Evolutionary conservation across 2,888 invertebrate species (phyloP).

Genomic region (Chouioia cunea): DNA sequence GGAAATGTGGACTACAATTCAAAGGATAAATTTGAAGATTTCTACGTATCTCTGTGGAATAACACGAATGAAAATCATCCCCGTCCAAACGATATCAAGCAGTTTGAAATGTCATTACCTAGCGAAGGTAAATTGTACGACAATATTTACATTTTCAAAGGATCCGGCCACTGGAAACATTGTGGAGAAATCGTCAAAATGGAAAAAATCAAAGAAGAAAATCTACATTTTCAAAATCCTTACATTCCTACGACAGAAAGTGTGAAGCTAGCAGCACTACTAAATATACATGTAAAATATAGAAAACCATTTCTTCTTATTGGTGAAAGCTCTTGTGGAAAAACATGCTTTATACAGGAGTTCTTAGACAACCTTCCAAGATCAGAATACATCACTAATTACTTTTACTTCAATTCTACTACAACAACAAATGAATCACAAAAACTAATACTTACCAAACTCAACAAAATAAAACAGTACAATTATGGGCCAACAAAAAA

Average conservation of each 20-base stretch:
- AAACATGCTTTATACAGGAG: conserved; percentile 72
- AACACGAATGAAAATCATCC: conserved; percentile 66
- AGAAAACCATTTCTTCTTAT: conserved; percentile 72
- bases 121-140: conserved; percentile 72
- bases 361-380: conserved; percentile 69
- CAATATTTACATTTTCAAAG: conserved; percentile 73
- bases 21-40: conserved; percentile 64
- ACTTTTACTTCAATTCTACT: conserved; percentile 71
- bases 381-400: conserved; percentile 70
- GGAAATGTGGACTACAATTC: conserved; percentile 70
- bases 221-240: conserved; percentile 55
- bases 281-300: conserved; percentile 71
- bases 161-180: conserved; percentile 73
- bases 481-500: conserved; percentile 73
- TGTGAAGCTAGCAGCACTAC: conserved; percentile 70
- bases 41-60: conserved; percentile 64
- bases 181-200: conserved; percentile 72
- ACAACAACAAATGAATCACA: conserved; percentile 72
- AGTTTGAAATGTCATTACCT: conserved; percentile 72
- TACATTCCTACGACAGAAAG: conserved; percentile 75
- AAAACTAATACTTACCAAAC: conserved; percentile 69
- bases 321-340: conserved; percentile 76
- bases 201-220: conserved; percentile 63
- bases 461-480: conserved; percentile 70
- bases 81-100: conserved; percentile 70